A percentile compares a stretch with the other conserved stretches of the same genome.
Conservation (phyloP, 2,888 invertebrate species). For the Masnerella sp. region DNA sequence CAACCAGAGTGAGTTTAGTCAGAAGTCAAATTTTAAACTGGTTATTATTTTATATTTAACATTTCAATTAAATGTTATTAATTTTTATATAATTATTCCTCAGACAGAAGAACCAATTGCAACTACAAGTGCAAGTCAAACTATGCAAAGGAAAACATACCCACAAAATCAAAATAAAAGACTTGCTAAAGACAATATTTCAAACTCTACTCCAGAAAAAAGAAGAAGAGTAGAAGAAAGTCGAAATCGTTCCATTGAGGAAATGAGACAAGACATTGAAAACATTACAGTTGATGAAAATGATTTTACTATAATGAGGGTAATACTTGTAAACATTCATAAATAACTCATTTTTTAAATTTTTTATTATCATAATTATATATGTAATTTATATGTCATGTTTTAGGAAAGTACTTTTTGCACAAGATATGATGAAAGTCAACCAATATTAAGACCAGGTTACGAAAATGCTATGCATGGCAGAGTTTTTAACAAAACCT, state of each 20-base stretch:
- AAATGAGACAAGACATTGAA: constrained; percentile 16
- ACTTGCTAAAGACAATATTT: not conserved
- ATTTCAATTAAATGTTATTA: not conserved
- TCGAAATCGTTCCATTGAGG: not conserved
- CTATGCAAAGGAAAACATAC: not conserved
- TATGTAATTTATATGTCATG: not conserved
- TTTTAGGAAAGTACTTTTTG: constrained; percentile 14
- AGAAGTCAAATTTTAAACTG: not conserved
- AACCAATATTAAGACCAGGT: constrained; percentile 11
- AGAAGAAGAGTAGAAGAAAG: constrained; percentile 6
- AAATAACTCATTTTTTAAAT: not conserved
- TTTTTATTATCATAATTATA: not conserved
- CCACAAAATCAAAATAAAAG: constrained; percentile 13
- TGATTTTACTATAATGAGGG: constrained; percentile 9
- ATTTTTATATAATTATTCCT: too few species aligned
- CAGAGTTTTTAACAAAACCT: not conserved
- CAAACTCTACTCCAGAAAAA: constrained; percentile 10
- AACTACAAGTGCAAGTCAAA: too few species aligned
- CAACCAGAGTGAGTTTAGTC: not conserved
- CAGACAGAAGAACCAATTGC: not conserved
- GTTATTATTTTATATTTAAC: not conserved
- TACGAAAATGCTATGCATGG: not conserved
- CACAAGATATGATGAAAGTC: constrained; percentile 1
- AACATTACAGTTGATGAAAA: constrained; percentile 22
- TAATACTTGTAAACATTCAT: not conserved